Evolutionary conservation across 2,888 invertebrate genomes (phyloP).

Genomic region (Mythimna pallens): DNA sequence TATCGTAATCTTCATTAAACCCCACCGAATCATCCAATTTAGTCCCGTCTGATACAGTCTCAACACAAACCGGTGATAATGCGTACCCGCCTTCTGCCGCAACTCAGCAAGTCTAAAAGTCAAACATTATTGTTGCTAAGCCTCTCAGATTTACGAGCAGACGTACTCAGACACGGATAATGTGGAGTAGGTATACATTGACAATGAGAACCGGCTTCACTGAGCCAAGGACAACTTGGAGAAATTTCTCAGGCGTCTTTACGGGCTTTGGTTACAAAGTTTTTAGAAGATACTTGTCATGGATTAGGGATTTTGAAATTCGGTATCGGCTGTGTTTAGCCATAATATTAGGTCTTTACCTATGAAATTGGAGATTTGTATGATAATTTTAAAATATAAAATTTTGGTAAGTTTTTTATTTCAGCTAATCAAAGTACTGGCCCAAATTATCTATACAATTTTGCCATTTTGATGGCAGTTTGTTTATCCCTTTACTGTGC

Average conservation of each 20-base stretch:
- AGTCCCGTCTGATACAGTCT: too few species aligned
- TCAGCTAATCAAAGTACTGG: too few species aligned
- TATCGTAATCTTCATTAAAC: too few species aligned
- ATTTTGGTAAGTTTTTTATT: too few species aligned
- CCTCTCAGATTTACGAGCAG: slow-evolving; percentile 36
- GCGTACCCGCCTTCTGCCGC: slow-evolving; percentile 8
- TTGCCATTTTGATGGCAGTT: too few species aligned
- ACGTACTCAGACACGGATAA: slow-evolving; percentile 9
- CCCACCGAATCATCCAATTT: too few species aligned
- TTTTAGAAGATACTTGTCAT: neutral
- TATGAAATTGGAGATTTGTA: too few species aligned
- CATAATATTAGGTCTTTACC: neutral
- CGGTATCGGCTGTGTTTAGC: neutral
- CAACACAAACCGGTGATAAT: neutral
- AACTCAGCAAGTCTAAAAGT: slow-evolving; percentile 28
- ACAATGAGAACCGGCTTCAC: slow-evolving; percentile 4
- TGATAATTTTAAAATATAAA: too few species aligned
- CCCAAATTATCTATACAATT: too few species aligned
- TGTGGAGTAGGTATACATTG: slow-evolving; percentile 4
- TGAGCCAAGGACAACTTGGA: neutral
- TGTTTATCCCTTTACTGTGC: too few species aligned
- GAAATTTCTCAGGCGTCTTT: slow-evolving; percentile 2
- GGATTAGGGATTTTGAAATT: neutral
- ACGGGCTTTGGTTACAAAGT: neutral
- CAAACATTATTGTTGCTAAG: slow-evolving; percentile 40